phyloP scores from a whole-genome alignment of 2,888 invertebrate species.

The Leptinotarsa haldemani region DNA sequence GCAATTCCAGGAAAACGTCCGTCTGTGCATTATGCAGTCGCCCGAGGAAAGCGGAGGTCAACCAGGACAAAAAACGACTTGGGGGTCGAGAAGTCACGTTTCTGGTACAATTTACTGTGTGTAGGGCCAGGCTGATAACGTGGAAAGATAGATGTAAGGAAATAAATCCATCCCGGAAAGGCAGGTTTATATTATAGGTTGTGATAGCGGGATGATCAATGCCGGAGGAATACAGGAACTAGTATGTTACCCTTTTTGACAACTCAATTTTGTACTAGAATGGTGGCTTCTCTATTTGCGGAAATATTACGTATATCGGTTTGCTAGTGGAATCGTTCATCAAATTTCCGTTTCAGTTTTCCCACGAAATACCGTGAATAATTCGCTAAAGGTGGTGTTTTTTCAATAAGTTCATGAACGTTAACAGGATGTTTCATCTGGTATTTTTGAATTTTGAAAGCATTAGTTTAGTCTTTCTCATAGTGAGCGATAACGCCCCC shows the following conservation, averaged over 20 bases:
- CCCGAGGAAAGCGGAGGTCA: conserved; percentile 38
- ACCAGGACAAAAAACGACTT: conserved; percentile 40
- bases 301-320: conserved; percentile 27
- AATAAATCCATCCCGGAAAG: conserved; percentile 43
- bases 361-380: neutral
- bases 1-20: conserved; percentile 30
- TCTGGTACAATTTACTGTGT: conserved; percentile 50
- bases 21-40: conserved; percentile 41
- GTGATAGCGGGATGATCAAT: conserved; percentile 28
- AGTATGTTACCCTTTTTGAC: conserved; percentile 36
- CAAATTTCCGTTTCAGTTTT: neutral
- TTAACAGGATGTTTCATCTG: no score
- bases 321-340: neutral
- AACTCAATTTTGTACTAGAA: conserved; percentile 37
- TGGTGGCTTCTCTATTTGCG: conserved; percentile 29
- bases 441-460: no score
- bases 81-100: conserved; percentile 48
- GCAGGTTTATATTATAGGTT: conserved; percentile 30
- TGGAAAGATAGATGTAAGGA: conserved; percentile 47
- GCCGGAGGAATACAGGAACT: conserved; percentile 21
- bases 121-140: conserved; percentile 50
- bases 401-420: no score
- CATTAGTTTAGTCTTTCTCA: no score
- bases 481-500: no score
- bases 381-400: neutral